Evolutionary conservation across 1,140 invertebrate species (phyloP).

Genomic region (Coelopa frigida): DNA sequence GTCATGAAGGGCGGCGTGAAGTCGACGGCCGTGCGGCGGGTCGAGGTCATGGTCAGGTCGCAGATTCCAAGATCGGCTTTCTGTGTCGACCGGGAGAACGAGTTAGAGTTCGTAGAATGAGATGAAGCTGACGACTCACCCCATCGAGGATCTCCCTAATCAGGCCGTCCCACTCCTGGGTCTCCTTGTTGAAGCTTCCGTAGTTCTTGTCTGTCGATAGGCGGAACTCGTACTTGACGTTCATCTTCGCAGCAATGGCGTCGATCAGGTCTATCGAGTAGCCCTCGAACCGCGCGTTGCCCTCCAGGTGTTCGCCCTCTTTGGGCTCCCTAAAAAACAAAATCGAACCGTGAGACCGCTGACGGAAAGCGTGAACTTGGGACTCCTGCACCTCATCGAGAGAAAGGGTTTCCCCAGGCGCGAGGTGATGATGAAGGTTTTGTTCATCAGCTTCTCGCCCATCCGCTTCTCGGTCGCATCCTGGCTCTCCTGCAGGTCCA

Average conservation of each 20-base stretch:
- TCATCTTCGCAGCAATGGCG: conserved; percentile 61
- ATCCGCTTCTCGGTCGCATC: conserved; percentile 43
- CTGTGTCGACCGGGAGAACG: conserved; percentile 47
- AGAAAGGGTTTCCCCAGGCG: conserved; percentile 72
- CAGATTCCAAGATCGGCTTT: conserved; percentile 87
- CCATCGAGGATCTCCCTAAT: conserved; percentile 72
- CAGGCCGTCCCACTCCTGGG: conserved; percentile 78
- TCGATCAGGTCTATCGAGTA: conserved; percentile 76
- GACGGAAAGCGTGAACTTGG: neutral
- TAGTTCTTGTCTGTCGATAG: conserved; percentile 64
- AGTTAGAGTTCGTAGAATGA: neutral
- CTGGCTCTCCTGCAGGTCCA: conserved; percentile 46
- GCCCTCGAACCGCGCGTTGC: conserved; percentile 62
- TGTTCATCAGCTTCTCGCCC: conserved; percentile 50
- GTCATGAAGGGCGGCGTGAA: conserved; percentile 87
- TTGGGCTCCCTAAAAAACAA: conserved; percentile 21
- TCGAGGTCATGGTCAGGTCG: conserved; percentile 86
- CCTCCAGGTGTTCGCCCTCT: conserved; percentile 45
- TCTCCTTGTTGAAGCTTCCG: conserved; percentile 62
- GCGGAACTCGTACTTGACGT: conserved; percentile 70
- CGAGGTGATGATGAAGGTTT: conserved; percentile 52
- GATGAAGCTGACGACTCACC: conserved; percentile 48
- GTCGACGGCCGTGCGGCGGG: conserved; percentile 74
- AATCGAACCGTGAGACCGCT: neutral
- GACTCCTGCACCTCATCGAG: conserved; percentile 46